phyloP scores from a whole-genome alignment of 2,888 invertebrate species.

The Agrenia bidenticulata region DNA sequence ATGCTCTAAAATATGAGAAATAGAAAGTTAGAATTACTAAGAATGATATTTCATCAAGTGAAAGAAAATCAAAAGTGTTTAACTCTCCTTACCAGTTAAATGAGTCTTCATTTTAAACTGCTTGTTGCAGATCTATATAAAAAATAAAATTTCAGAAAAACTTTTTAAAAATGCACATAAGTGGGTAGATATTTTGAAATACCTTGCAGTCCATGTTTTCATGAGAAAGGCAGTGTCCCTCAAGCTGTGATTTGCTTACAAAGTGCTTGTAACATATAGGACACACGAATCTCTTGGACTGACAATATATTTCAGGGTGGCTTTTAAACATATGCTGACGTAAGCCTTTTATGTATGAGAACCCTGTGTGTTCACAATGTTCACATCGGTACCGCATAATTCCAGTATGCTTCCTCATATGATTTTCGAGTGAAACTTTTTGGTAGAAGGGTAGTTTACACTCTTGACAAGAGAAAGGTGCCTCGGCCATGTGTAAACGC shows the following conservation, averaged over 20 bases:
- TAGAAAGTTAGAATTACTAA: too few species aligned
- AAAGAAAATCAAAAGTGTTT: not conserved
- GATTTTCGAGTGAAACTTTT: not conserved
- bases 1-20: constrained; percentile 24
- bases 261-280: constrained; percentile 25
- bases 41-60: too few species aligned
- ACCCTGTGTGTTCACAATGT: constrained; percentile 11
- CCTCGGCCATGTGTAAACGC: constrained; percentile 16
- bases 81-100: constrained; percentile 18
- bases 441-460: not conserved
- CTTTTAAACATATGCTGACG: constrained; percentile 24
- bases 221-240: constrained; percentile 21
- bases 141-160: not conserved
- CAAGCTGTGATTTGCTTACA: constrained; percentile 9
- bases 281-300: constrained; percentile 19
- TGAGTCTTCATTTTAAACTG: constrained; percentile 27
- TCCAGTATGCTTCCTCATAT: constrained; percentile 22
- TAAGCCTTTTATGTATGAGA: constrained; percentile 20
- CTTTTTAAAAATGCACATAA: not conserved
- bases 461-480: constrained; percentile 14
- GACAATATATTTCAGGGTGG: constrained; percentile 20
- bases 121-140: constrained; percentile 25
- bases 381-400: constrained; percentile 23
- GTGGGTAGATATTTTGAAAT: not conserved
- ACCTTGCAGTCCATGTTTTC: constrained; percentile 40